phyloP scores from a whole-genome alignment of 2,888 invertebrate genomes.

The Phyto melanocephala region DNA sequence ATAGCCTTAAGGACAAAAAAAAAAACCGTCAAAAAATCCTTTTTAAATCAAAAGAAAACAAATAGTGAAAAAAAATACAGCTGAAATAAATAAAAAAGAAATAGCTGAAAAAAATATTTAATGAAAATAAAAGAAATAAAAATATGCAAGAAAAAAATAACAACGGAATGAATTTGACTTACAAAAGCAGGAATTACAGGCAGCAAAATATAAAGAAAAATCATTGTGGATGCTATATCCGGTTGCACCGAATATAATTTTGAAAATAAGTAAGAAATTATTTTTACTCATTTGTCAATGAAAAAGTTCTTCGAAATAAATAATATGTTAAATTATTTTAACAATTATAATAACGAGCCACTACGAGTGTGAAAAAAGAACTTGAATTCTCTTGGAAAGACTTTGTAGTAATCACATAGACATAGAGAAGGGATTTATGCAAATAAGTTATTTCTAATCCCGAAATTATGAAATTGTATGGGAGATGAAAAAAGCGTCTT shows the following conservation, averaged over 20 bases:
- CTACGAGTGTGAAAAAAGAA: too few relatives aligned
- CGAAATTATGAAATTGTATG: too few relatives aligned
- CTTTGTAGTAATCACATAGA: too few relatives aligned
- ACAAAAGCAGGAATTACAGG: background rate
- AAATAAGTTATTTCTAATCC: too few relatives aligned
- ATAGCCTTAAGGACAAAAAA: constrained; percentile 38
- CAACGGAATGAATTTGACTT: background rate
- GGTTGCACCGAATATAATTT: too few relatives aligned
- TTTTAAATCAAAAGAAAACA: constrained; percentile 6
- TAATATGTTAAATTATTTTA: too few relatives aligned
- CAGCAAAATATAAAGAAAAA: background rate
- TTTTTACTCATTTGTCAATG: too few relatives aligned
- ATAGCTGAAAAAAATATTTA: constrained; percentile 28
- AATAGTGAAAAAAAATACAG: background rate
- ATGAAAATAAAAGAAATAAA: background rate
- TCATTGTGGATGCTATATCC: background rate
- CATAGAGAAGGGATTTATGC: too few relatives aligned
- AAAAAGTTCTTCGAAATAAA: too few relatives aligned
- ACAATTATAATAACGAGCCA: too few relatives aligned
- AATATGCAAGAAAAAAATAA: constrained; percentile 16
- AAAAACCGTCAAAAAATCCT: constrained; percentile 9
- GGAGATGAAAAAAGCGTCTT: too few relatives aligned
- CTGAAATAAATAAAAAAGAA: background rate
- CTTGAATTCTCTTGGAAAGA: too few relatives aligned
- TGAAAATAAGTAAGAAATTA: background rate